Conservation (phyloP, 2,888 invertebrate genomes). For the Parnassius smintheus region DNA sequence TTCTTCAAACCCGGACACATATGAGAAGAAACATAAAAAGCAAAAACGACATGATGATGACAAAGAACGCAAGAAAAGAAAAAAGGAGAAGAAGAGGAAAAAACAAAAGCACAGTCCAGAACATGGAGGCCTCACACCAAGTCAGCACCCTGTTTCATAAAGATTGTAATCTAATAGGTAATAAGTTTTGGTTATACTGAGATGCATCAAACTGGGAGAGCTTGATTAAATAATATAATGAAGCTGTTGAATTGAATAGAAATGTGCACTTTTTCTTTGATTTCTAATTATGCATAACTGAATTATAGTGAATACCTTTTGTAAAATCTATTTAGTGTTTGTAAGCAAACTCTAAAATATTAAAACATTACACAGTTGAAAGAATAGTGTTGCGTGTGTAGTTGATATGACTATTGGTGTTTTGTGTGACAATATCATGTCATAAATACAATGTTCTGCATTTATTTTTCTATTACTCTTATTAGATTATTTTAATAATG, state of each 20-base stretch:
- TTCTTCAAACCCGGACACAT: conserved; percentile 87
- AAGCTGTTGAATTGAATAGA: neutral
- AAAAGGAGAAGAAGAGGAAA: conserved; percentile 97
- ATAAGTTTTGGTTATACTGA: conserved; percentile 17
- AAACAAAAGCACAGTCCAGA: conserved; percentile 96
- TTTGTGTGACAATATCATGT: no score
- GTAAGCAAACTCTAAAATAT: no score
- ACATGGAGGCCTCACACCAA: conserved; percentile 84
- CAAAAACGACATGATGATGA: conserved; percentile 96
- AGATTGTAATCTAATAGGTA: conserved; percentile 37
- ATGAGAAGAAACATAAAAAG: conserved; percentile 97
- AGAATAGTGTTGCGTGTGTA: no score
- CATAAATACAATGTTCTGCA: no score
- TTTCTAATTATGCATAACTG: no score
- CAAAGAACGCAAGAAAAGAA: conserved; percentile 94
- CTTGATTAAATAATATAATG: neutral
- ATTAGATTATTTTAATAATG: no score
- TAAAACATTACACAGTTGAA: no score
- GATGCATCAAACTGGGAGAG: conserved; percentile 15
- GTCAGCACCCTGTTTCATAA: conserved; percentile 68
- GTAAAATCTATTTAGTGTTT: no score
- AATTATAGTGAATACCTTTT: no score
- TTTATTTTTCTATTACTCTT: no score
- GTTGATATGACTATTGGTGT: no score
- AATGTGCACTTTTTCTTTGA: neutral